A percentile compares a stretch with the other conserved stretches of the same genome.
Evolutionary conservation across 2,113 vertebrate species (phyloP).

Genomic region (Phyllopteryx taeniolatus): DNA sequence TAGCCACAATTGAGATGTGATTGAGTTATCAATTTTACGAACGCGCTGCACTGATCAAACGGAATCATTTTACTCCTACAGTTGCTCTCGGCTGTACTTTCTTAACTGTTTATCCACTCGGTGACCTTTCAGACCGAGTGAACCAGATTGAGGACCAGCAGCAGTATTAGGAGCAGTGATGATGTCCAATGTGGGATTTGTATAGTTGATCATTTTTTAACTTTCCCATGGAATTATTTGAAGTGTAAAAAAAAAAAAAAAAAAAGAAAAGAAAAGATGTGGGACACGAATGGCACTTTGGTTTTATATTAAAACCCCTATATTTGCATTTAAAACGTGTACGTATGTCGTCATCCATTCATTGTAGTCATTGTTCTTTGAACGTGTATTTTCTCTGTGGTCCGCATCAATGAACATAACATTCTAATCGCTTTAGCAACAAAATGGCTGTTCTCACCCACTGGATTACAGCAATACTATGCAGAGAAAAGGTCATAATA

Average conservation of each 20-base stretch:
- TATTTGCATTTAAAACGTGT: conserved; percentile 15
- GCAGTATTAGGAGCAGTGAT: conserved; percentile 52
- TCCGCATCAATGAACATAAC: conserved; percentile 2
- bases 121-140: conserved; percentile 81
- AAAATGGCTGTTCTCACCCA: conserved; percentile 21
- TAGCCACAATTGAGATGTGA: background rate
- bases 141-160: conserved; percentile 70
- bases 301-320: conserved; percentile 12
- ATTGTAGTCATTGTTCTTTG: background rate
- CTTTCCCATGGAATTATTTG: background rate
- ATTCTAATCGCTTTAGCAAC: conserved; percentile 45
- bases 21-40: background rate
- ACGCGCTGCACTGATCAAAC: background rate
- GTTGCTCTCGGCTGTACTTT: conserved; percentile 20
- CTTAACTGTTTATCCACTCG: conserved; percentile 83
- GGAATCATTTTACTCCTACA: background rate
- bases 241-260: background rate
- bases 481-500: conserved; percentile 19
- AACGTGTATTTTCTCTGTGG: conserved; percentile 14
- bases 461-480: conserved; percentile 17
- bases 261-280: background rate
- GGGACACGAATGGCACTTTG: background rate
- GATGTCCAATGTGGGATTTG: background rate
- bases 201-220: background rate
- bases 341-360: conserved; percentile 16